A percentile compares a stretch with the other conserved stretches of the same genome.
Evolutionary conservation across 2,113 vertebrate genomes (phyloP).

Genomic region (Leptodactylus fuscus): DNA sequence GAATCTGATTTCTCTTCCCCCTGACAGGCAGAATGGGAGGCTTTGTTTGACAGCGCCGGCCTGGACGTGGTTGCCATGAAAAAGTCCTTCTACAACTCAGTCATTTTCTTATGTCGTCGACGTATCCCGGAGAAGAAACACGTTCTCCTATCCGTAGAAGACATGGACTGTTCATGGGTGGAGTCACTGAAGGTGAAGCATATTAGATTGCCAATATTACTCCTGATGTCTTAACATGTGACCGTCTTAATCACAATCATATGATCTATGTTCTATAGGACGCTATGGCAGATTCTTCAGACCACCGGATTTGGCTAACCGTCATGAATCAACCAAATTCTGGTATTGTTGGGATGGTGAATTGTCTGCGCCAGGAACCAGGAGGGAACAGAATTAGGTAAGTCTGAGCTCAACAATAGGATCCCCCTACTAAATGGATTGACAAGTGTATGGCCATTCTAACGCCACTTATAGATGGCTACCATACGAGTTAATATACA

Average conservation of each 20-base stretch:
- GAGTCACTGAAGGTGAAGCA: constrained; percentile 86
- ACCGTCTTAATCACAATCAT: not conserved
- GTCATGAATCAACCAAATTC: constrained; percentile 77
- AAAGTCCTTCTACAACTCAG: constrained; percentile 88
- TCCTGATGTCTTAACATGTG: too few species aligned
- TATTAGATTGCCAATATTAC: not conserved
- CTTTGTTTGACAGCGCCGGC: constrained; percentile 72
- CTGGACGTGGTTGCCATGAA: constrained; percentile 79
- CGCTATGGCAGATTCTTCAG: constrained; percentile 74
- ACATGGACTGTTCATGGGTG: constrained; percentile 86
- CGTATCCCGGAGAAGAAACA: constrained; percentile 68
- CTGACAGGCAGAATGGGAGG: constrained; percentile 86
- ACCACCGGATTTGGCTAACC: constrained; percentile 84
- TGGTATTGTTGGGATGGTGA: constrained; percentile 93
- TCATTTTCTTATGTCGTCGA: constrained; percentile 85
- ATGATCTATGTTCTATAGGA: constrained; percentile 61
- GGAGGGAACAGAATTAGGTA: constrained; percentile 90
- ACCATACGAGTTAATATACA: too few species aligned
- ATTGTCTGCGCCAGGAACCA: constrained; percentile 90
- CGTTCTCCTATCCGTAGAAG: constrained; percentile 79
- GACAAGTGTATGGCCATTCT: too few species aligned
- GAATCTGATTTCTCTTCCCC: not conserved
- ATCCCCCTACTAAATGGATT: too few species aligned
- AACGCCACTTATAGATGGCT: too few species aligned
- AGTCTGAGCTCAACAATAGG: too few species aligned